A percentile compares a stretch with the other conserved stretches of the same genome.
Conservation (phyloP, 2,113 vertebrate genomes). For the Lophotis ruficrista region DNA sequence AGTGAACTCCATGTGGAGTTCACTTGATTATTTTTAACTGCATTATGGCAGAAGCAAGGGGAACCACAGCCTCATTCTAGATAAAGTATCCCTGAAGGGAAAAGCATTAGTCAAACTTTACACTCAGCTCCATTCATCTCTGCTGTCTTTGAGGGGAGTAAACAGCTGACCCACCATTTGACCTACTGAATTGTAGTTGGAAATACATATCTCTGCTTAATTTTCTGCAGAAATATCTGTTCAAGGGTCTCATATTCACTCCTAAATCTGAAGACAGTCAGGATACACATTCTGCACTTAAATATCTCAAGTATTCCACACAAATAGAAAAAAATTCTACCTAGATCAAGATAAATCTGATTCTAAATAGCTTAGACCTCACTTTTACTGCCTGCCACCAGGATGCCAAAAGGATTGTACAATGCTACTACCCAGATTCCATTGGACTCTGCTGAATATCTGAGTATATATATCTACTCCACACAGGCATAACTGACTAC, state of each 20-base stretch:
- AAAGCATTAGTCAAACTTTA: constrained; percentile 41
- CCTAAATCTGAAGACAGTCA: not conserved
- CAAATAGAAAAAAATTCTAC: not conserved
- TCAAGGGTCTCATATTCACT: not conserved
- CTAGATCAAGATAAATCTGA: constrained; percentile 5
- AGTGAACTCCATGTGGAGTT: constrained; percentile 15
- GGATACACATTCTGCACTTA: not conserved
- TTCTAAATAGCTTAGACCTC: not conserved
- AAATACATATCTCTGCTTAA: not conserved
- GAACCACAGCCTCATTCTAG: not conserved
- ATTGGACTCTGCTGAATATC: not conserved
- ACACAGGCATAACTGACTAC: not conserved
- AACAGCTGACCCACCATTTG: constrained; percentile 21
- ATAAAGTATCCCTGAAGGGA: not conserved
- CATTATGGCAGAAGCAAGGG: not conserved
- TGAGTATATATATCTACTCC: not conserved
- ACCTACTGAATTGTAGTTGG: constrained; percentile 25
- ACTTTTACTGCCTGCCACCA: not conserved
- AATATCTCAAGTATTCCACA: not conserved
- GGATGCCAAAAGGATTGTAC: not conserved
- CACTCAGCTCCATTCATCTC: not conserved
- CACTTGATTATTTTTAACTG: too few relatives aligned
- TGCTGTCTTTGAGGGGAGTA: not conserved
- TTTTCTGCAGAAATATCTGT: not conserved
- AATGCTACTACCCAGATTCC: not conserved